Percentiles rank a stretch among this genome's conserved stretches.
Conservation (phyloP, 2,113 vertebrate genomes). For the Chlorodrepanis virens region DNA sequence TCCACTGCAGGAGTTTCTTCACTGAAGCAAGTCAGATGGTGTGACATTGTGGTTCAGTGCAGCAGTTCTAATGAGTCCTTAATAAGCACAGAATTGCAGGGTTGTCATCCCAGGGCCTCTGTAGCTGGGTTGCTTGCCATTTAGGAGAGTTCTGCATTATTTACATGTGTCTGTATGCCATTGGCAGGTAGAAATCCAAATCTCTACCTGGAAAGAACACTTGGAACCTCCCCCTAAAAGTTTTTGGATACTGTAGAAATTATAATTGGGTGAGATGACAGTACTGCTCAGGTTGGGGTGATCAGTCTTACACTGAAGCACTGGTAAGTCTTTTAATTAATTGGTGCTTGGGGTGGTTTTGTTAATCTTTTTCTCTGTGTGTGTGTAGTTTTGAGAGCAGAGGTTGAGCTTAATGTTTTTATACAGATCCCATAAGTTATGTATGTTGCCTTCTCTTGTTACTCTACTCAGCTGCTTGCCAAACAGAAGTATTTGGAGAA, state of each 20-base stretch:
- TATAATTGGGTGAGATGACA: not conserved
- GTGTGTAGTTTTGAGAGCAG: not conserved
- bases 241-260: not conserved
- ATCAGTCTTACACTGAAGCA: not conserved
- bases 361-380: not conserved
- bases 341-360: not conserved
- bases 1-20: not conserved
- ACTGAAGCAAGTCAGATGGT: not conserved
- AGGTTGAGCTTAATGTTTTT: constrained; percentile 46
- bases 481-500: constrained; percentile 62
- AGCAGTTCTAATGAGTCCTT: not conserved
- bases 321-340: not conserved
- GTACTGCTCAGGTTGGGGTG: not conserved
- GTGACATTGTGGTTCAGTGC: not conserved
- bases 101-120: not conserved
- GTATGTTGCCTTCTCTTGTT: constrained; percentile 57
- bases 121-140: not conserved
- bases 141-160: not conserved
- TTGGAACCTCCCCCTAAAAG: not conserved
- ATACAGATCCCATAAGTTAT: constrained; percentile 38
- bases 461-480: constrained; percentile 21
- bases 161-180: not conserved
- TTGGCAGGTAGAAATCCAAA: not conserved
- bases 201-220: not conserved
- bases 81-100: not conserved